Conservation (phyloP, 2,888 invertebrate species). For the Acleris cristana region DNA sequence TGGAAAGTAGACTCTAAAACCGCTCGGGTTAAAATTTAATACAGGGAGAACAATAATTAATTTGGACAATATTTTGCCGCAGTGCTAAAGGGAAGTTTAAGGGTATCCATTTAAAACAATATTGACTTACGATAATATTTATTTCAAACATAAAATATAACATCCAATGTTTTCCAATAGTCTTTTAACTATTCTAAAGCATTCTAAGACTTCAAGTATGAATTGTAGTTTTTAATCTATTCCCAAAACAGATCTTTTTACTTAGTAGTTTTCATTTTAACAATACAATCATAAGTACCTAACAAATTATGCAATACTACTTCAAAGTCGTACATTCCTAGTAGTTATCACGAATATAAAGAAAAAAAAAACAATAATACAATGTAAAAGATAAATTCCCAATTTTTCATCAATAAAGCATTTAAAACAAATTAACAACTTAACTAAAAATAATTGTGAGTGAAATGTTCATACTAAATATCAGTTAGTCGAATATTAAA, state of each 20-base stretch:
- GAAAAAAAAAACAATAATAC: not conserved
- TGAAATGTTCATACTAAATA: conserved; percentile 12
- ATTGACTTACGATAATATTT: conserved; percentile 17
- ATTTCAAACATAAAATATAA: conserved; percentile 25
- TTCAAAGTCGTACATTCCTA: not conserved
- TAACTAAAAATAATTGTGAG: conserved; percentile 17
- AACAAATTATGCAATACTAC: no score
- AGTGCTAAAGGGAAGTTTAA: no score
- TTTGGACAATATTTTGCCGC: no score
- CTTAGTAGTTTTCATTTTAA: no score
- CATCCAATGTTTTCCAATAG: conserved; percentile 13
- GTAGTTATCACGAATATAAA: not conserved
- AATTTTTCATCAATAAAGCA: not conserved
- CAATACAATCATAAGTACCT: no score
- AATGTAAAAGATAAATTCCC: not conserved
- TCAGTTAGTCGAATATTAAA: no score
- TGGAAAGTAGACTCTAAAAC: no score
- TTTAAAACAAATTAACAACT: conserved; percentile 27
- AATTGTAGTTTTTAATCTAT: not conserved
- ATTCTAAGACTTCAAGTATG: not conserved
- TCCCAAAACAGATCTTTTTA: not conserved
- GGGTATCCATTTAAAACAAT: conserved; percentile 12
- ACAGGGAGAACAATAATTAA: no score
- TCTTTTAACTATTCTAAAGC: conserved; percentile 5
- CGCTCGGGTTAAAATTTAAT: no score